Percentiles rank a stretch among this genome's conserved stretches.
phyloP scores from a whole-genome alignment of 2,113 vertebrate species.

The Hucho hucho region DNA sequence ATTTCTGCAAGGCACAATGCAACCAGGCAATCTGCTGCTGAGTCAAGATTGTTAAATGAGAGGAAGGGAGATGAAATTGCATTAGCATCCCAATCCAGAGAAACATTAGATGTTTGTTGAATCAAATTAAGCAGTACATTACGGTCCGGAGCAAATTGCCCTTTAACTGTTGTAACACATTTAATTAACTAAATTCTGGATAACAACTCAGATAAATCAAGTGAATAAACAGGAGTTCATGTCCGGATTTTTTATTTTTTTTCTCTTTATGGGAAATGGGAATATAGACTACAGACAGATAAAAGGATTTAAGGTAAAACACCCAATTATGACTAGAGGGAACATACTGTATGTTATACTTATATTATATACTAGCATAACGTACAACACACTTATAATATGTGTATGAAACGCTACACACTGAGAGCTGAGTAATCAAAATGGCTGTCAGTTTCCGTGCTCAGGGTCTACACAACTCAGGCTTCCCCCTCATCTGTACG shows the following conservation, averaged over 20 bases:
- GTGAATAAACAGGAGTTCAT: not conserved
- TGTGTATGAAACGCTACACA: no score
- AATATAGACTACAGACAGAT: no score
- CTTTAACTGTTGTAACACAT: conserved; percentile 9
- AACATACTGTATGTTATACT: no score
- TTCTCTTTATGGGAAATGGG: not conserved
- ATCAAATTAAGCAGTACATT: conserved; percentile 34
- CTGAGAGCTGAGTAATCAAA: not conserved
- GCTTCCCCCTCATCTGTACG: not conserved
- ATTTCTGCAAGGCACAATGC: conserved; percentile 45
- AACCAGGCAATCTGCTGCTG: conserved; percentile 5
- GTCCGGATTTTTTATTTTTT: not conserved
- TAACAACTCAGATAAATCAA: not conserved
- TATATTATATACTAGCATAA: no score
- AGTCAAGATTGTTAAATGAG: conserved; percentile 42
- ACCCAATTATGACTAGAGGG: no score
- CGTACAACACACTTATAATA: no score
- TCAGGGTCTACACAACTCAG: not conserved
- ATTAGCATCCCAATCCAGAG: conserved; percentile 37
- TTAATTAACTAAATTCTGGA: conserved; percentile 11
- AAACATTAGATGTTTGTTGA: conserved; percentile 33
- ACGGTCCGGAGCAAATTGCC: conserved; percentile 11
- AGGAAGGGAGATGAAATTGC: conserved; percentile 35
- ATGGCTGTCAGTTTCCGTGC: not conserved
- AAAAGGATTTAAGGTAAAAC: no score